Conservation (phyloP, 2,797 vertebrate species). For the Bradypodion ventrale region DNA sequence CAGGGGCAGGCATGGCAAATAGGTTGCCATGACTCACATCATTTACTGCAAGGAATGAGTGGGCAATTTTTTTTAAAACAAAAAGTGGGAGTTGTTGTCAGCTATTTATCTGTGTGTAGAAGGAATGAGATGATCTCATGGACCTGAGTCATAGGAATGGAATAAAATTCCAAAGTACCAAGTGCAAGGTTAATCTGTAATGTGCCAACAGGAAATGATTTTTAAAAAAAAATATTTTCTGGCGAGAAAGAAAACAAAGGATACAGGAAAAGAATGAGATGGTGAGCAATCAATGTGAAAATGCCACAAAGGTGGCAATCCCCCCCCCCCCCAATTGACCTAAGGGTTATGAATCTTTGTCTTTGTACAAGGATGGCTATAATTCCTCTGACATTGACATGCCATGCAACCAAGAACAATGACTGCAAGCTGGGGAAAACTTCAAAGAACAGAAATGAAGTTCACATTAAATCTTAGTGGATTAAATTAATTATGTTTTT, state of each 20-base stretch:
- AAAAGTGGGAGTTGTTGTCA: background rate
- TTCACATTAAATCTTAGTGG: background rate
- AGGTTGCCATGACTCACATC: background rate
- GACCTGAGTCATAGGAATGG: background rate
- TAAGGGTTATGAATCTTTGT: background rate
- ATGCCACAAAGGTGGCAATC: background rate
- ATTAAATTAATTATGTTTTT: background rate
- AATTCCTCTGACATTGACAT: background rate
- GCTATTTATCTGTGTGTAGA: background rate
- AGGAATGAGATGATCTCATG: slow-evolving; percentile 6
- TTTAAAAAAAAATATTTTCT: background rate
- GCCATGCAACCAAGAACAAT: background rate
- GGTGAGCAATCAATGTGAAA: background rate
- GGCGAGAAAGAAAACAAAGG: background rate
- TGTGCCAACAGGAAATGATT: background rate
- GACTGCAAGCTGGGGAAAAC: background rate
- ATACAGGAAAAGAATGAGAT: background rate
- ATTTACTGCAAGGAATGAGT: background rate
- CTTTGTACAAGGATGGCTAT: background rate
- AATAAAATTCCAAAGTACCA: slow-evolving; percentile 1
- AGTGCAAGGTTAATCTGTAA: background rate
- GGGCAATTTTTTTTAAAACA: too few species aligned
- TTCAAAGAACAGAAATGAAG: background rate
- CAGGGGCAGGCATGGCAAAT: background rate
- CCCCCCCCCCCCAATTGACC: too few species aligned